phyloP scores from a whole-genome alignment of 1,140 invertebrate genomes.

The Philopotamus ludificatus region DNA sequence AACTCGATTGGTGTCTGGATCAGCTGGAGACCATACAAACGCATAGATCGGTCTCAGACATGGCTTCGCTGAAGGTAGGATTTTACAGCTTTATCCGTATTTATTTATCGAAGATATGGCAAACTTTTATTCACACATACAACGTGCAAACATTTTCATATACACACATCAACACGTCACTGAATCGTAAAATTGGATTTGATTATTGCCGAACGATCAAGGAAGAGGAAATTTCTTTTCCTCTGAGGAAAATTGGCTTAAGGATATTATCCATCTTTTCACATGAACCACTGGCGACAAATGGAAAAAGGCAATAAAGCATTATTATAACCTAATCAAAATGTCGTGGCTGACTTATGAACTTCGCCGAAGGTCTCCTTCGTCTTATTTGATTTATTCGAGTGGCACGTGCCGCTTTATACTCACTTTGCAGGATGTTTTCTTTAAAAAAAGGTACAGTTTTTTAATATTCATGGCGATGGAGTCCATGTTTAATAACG shows the following conservation, averaged over 20 bases:
- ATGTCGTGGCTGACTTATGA: not conserved
- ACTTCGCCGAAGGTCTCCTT: too few relatives aligned
- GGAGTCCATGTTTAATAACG: too few relatives aligned
- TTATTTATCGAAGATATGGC: conserved; percentile 15
- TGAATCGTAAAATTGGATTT: not conserved
- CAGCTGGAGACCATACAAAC: conserved; percentile 99
- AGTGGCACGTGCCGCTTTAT: too few relatives aligned
- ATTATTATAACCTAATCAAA: not conserved
- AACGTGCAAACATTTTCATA: not conserved
- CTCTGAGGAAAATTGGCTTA: not conserved
- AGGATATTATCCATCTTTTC: not conserved
- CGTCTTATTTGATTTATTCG: too few relatives aligned
- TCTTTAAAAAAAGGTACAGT: too few relatives aligned
- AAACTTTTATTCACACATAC: conserved; percentile 3
- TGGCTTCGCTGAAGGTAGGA: conserved; percentile 97
- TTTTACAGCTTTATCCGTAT: conserved; percentile 16
- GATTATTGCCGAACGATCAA: not conserved
- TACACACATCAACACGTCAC: not conserved
- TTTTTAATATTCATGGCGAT: too few relatives aligned
- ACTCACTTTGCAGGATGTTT: too few relatives aligned
- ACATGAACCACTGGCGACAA: not conserved
- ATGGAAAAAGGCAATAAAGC: not conserved
- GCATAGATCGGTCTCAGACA: conserved; percentile 97
- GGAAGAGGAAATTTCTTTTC: not conserved
- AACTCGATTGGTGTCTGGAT: conserved; percentile 99